Evolutionary conservation across 2,888 invertebrate species (phyloP).

Genomic region (Oxycera nigricornis): DNA sequence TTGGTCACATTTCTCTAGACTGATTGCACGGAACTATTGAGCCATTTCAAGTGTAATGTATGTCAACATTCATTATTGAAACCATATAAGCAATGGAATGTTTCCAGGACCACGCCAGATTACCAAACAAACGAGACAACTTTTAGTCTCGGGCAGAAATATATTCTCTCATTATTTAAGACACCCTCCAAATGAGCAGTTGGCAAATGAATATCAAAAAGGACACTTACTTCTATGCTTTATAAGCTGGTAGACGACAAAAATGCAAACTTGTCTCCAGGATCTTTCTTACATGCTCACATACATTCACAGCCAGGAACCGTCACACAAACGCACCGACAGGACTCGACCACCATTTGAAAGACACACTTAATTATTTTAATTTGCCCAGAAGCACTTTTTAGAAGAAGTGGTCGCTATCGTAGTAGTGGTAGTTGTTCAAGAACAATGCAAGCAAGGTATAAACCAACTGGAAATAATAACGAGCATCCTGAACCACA

Average conservation of each 20-base stretch:
- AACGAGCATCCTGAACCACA: slow-evolving; percentile 26
- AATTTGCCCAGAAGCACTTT: slow-evolving; percentile 41
- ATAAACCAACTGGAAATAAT: slow-evolving; percentile 23
- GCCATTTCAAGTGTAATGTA: no score
- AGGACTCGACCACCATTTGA: slow-evolving; percentile 34
- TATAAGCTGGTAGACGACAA: background rate
- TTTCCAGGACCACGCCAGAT: no score
- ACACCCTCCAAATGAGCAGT: background rate
- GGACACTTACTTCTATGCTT: no score
- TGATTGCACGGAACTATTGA: no score
- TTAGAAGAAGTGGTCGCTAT: background rate
- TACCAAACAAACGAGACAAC: background rate
- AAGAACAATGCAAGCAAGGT: slow-evolving; percentile 8
- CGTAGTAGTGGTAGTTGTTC: no score
- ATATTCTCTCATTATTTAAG: background rate
- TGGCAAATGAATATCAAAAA: no score
- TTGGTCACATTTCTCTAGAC: no score
- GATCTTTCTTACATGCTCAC: background rate
- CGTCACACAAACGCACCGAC: background rate
- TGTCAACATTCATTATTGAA: no score
- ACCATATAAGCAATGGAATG: no score
- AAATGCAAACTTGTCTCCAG: background rate
- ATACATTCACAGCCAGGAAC: background rate
- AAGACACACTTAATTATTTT: slow-evolving; percentile 43
- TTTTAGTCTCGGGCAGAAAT: background rate